Evolutionary conservation across 2,113 vertebrate genomes (phyloP), one percentile per base, ranked within the genome.

Genomic region (Corvus cornix): DNA sequence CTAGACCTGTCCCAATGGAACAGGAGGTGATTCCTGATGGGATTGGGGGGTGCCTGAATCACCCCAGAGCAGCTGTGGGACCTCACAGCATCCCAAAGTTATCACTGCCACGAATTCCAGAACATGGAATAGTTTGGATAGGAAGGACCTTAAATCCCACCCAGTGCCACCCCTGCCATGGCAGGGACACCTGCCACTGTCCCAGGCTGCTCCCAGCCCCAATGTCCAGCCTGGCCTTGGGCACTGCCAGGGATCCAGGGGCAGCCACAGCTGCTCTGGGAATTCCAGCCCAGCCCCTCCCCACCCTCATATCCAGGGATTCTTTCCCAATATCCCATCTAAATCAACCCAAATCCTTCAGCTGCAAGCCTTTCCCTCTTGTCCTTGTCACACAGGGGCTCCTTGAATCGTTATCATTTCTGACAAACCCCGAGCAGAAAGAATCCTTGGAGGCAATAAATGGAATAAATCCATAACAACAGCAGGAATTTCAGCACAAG

Each of bases 1-100:
- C 16, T 0, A 15, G 9, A 3, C 2, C 8, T 18, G 18, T 16
- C 16, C 66, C 46, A 9, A 6, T 1, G 7, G 37, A 33, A 16
- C 31, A 20, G 10, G 7, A 10, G 16, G 16, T 0, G 4, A n/a
- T 39, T 60, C 66, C 55, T 1, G 3, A 7, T 0, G 9, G 59
- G 28, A 30, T 4, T 6, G 31, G n/a, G n/a, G 27, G n/a, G 27
- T 7, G 19, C 53, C 26, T 8, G 3, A 4, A 21, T 10, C 23
- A 1, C 30, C 4, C 23, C 4, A 0, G 14, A 59, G 81, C 14
- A 41, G 56, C 67, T 2, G 0, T 1, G n/a, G 46, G 48, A 26
- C 37, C 19, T 9, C 55, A 1, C 10, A 20, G 31, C 46, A 58
- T 15, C 83, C 48, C 78, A 9, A 27, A 28, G 20, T 1, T 39